These are phyloP conservation scores for Perca schrenkii DNA, from an alignment of 2,113 vertebrate genomes.

Conservation along the genomic window DNA sequence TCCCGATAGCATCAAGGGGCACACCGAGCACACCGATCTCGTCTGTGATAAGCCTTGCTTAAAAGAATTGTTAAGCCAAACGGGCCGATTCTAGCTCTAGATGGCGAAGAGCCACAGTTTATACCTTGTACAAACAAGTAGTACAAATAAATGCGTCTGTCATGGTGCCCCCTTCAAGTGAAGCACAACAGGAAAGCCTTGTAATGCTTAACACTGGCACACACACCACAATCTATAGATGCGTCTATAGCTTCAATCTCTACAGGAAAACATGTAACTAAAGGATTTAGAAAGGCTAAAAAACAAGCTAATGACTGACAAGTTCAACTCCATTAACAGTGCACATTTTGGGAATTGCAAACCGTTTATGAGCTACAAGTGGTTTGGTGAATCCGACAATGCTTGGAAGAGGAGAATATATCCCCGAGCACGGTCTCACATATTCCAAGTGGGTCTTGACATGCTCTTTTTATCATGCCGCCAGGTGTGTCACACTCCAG, in stretches of 20 bases:
- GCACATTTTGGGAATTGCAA: too few species aligned
- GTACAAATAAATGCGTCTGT: not conserved
- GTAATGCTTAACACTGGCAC: conserved; percentile 15
- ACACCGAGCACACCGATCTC: conserved; percentile 14
- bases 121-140: not conserved
- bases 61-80: not conserved
- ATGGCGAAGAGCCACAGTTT: not conserved
- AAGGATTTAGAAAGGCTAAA: too few species aligned
- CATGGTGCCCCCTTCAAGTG: not conserved
- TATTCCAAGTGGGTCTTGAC: not conserved
- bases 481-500: not conserved
- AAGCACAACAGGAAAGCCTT: conserved; percentile 1
- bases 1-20: conserved; percentile 3
- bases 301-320: too few species aligned
- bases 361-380: not conserved
- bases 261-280: too few species aligned
- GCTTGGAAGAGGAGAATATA: not conserved
- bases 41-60: not conserved
- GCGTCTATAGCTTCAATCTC: not conserved
- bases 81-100: conserved; percentile 7
- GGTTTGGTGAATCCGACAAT: not conserved
- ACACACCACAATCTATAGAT: not conserved
- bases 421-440: not conserved
- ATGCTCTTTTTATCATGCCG: not conserved
- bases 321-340: too few species aligned